Conservation (phyloP, 2,888 invertebrate genomes). For the Crematogaster levior region DNA sequence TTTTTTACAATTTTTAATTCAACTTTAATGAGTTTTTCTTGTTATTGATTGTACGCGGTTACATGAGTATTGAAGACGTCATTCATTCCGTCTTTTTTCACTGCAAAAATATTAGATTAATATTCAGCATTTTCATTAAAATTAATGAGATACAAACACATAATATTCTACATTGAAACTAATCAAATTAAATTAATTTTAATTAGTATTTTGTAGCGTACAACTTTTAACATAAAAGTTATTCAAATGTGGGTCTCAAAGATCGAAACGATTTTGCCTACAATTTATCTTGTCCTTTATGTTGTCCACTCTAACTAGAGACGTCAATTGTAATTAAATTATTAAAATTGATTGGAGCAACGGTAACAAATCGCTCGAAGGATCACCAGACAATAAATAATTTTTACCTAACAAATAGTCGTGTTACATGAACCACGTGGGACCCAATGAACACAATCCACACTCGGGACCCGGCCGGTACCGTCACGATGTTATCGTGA, state of each 20-base stretch:
- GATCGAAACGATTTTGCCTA: neutral
- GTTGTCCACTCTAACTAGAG: constrained; percentile 38
- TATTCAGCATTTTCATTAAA: neutral
- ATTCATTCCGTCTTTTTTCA: neutral
- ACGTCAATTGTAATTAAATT: constrained; percentile 57
- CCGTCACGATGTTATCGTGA: constrained; percentile 82
- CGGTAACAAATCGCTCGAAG: constrained; percentile 72
- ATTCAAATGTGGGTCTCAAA: neutral
- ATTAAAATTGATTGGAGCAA: constrained; percentile 68
- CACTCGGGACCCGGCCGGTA: constrained; percentile 63
- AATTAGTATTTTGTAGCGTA: neutral
- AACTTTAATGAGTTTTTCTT: neutral
- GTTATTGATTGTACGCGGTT: neutral
- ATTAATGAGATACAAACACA: neutral
- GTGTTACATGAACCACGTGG: constrained; percentile 74
- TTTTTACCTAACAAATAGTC: constrained; percentile 79
- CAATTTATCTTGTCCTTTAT: too few relatives aligned
- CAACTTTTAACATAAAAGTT: neutral
- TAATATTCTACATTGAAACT: neutral
- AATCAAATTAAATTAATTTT: neutral
- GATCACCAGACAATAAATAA: constrained; percentile 77
- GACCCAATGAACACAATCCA: constrained; percentile 61
- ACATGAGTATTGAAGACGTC: neutral
- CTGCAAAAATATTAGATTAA: neutral
- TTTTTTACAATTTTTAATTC: neutral